Evolutionary conservation across 2,888 invertebrate genomes (phyloP).

Genomic region (Acanthoscelides obtectus): DNA sequence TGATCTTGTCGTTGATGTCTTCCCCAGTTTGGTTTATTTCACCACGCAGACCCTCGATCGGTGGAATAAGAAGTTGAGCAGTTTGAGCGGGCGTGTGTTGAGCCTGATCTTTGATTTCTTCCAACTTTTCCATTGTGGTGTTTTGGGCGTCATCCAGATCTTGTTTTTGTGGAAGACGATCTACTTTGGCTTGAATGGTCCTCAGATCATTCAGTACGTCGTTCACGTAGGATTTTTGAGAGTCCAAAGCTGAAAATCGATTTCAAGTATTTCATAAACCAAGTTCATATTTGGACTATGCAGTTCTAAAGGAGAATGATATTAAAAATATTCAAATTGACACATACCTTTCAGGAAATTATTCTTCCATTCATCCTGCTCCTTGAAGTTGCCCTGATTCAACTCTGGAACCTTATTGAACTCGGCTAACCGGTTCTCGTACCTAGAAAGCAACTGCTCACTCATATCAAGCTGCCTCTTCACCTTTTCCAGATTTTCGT

Average conservation of each 20-base stretch:
- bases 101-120: conserved; percentile 21
- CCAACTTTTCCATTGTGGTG: conserved; percentile 47
- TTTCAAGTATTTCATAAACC: too few relatives aligned
- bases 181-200: conserved; percentile 32
- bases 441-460: conserved; percentile 55
- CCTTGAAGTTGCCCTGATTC: conserved; percentile 25
- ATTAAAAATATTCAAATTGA: too few relatives aligned
- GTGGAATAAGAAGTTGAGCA: conserved; percentile 16
- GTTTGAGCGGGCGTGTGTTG: conserved; percentile 8
- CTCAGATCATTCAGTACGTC: conserved; percentile 37
- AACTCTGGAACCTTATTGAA: conserved; percentile 37
- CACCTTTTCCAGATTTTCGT: conserved; percentile 47
- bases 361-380: conserved; percentile 39
- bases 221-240: conserved; percentile 38
- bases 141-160: conserved; percentile 59
- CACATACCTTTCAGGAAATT: conserved; percentile 38
- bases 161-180: conserved; percentile 46
- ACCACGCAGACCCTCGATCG: conserved; percentile 23
- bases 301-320: too few relatives aligned
- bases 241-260: conserved; percentile 32
- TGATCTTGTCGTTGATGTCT: conserved; percentile 32
- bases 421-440: conserved; percentile 55
- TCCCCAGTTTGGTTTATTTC: conserved; percentile 31
- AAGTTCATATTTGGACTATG: too few relatives aligned
- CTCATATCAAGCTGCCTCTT: conserved; percentile 49